Evolutionary conservation across 2,113 vertebrate species (phyloP), one percentile per base, ranked within the genome.

Genomic region (Scytalopus superciliaris): DNA sequence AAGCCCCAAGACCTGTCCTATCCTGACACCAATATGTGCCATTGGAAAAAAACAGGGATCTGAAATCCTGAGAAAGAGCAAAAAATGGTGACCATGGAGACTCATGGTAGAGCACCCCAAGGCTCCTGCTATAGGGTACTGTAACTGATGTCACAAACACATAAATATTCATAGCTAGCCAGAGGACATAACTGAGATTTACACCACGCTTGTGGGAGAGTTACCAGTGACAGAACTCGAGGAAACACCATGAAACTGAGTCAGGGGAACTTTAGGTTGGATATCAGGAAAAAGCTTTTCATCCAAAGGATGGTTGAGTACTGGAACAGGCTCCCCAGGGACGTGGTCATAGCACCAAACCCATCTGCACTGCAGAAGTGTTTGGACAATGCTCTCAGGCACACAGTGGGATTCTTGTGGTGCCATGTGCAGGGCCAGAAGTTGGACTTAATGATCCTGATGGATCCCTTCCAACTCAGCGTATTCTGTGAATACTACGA

Each of bases 151-250:
- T 37, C 49, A 40, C 23, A 89, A 78, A 66, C 45, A 22, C 10
- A 33, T 31, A 14, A 13, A 17, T 9, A 19, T 18, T 9, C 28
- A 19, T 31, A 55, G 27, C 18, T 75, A 79, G 33, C 24, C 47
- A 73, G 37, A 69, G 37, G 18, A 17, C 33, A 23, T 59, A 82
- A 49, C 9, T 0, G 9, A 31, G 7, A 31, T 7, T 21, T 63
- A 35, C 4, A 44, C 2, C 9, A 2, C 0, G 0, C 8, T 60
- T 44, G 7, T 59, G 37, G 44, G 10, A 69, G 21, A 69, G 30
- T 53, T 47, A 28, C 39, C 27, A 30, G 8, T 63, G 39, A 40
- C 39, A 42, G 60, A 42, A 40, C 39, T 31, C 13, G 13, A 63
- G 12, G 12, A 63, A 63, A 19, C 12, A 13, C 18, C 27, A 63